Percentiles rank a stretch among this genome's conserved stretches.
Evolutionary conservation across 1,140 invertebrate species (phyloP).

Genomic region (Lethrus apterus): DNA sequence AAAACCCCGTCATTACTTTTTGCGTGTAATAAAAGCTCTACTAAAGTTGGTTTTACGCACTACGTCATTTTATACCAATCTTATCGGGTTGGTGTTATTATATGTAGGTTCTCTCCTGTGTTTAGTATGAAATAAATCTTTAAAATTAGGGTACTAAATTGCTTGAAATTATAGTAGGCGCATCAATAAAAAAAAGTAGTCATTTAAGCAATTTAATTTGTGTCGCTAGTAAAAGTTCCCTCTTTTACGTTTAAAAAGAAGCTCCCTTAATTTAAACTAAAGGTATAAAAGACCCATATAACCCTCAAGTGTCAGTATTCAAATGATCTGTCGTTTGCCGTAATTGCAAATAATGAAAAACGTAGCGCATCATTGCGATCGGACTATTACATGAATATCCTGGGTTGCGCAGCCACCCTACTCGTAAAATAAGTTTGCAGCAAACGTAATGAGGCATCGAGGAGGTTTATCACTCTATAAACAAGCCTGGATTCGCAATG

Average conservation of each 20-base stretch:
- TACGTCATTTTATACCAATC: slow-evolving; percentile 1
- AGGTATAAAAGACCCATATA: slow-evolving; percentile 32
- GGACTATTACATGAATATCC: slow-evolving; percentile 15
- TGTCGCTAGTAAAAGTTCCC: slow-evolving; percentile 25
- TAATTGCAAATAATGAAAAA: slow-evolving; percentile 23
- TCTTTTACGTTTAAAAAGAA: slow-evolving; percentile 18
- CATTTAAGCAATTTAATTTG: slow-evolving; percentile 30
- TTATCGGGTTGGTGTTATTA: slow-evolving; percentile 9
- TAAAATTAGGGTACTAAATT: slow-evolving; percentile 24
- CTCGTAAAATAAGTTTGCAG: slow-evolving; percentile 29
- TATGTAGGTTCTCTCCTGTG: slow-evolving; percentile 3
- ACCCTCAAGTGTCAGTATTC: slow-evolving; percentile 27
- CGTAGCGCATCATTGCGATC: slow-evolving; percentile 14
- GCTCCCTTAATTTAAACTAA: slow-evolving; percentile 26
- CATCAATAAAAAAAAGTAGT: slow-evolving; percentile 23
- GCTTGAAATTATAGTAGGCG: slow-evolving; percentile 20
- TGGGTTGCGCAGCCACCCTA: slow-evolving; percentile 4
- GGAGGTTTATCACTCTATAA: slow-evolving; percentile 35
- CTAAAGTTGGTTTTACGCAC: slow-evolving; percentile 4
- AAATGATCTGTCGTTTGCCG: slow-evolving; percentile 29
- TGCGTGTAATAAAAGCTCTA: slow-evolving; percentile 8
- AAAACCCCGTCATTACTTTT: too few relatives aligned
- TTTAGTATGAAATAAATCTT: slow-evolving; percentile 22
- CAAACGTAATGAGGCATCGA: slow-evolving; percentile 30
- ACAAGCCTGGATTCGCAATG: slow-evolving; percentile 23